Conservation (phyloP, 1,140 invertebrate genomes). For the Latrodectus geometricus region DNA sequence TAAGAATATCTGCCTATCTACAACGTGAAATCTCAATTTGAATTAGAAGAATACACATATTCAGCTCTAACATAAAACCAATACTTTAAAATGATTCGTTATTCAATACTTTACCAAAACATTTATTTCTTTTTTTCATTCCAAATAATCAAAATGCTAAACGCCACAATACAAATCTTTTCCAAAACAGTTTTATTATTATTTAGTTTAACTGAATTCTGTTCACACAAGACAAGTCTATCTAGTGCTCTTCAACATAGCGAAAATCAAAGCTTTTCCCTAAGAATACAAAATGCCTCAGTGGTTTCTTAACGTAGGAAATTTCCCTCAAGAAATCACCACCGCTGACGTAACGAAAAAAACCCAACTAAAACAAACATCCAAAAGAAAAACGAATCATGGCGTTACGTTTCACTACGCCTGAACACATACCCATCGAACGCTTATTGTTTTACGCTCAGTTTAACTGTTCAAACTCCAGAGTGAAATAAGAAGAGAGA, state of each 20-base stretch:
- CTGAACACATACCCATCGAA: slow-evolving; percentile 40
- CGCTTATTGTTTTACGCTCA: slow-evolving; percentile 55
- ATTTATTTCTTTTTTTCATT: no score
- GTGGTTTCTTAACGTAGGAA: slow-evolving; percentile 41
- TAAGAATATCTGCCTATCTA: no score
- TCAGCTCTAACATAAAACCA: no score
- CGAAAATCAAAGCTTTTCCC: background rate
- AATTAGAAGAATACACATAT: no score
- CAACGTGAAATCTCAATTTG: no score
- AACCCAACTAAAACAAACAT: slow-evolving; percentile 28
- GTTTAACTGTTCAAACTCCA: slow-evolving; percentile 54
- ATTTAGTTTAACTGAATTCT: background rate
- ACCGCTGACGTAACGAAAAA: slow-evolving; percentile 26
- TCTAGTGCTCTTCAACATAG: background rate
- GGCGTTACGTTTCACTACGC: slow-evolving; percentile 44
- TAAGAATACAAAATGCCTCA: slow-evolving; percentile 37
- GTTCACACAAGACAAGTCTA: background rate
- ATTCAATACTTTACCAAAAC: no score
- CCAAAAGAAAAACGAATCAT: slow-evolving; percentile 11
- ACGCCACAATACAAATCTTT: no score
- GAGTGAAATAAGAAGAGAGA: slow-evolving; percentile 14
- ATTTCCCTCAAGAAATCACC: slow-evolving; percentile 50
- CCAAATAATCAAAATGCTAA: no score
- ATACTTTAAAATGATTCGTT: no score
- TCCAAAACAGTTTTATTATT: no score